A percentile compares a stretch with the other conserved stretches of the same genome.
These are phyloP conservation scores for Nomada flava DNA, from an alignment of 2,888 invertebrate genomes.

Conservation along the genomic window DNA sequence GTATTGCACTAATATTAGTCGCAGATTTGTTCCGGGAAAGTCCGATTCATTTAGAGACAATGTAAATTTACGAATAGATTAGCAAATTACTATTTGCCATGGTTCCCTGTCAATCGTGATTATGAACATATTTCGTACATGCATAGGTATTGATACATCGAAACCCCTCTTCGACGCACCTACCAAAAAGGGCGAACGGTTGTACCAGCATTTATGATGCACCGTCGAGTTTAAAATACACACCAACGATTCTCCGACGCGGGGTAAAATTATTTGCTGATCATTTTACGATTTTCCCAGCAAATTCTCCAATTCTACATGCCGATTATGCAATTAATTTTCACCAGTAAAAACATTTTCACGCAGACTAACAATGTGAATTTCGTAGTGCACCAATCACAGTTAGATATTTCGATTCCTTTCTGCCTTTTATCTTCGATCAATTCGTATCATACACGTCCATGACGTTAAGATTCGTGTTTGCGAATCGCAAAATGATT, in stretches of 20 bases:
- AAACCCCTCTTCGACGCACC: slow-evolving; percentile 28
- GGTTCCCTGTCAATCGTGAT: slow-evolving; percentile 65
- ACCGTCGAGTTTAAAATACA: slow-evolving; percentile 62
- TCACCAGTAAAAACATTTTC: slow-evolving; percentile 33
- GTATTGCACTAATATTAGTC: slow-evolving; percentile 55
- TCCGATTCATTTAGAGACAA: slow-evolving; percentile 73
- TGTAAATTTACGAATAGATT: slow-evolving; percentile 68
- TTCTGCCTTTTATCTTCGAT: too few relatives aligned
- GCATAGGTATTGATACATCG: slow-evolving; percentile 51
- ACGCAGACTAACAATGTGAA: not conserved
- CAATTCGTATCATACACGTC: too few relatives aligned
- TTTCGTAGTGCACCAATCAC: not conserved
- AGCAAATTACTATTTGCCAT: slow-evolving; percentile 74
- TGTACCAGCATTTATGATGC: slow-evolving; percentile 59
- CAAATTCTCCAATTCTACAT: slow-evolving; percentile 47
- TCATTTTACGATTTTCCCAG: slow-evolving; percentile 56
- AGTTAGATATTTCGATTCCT: not conserved
- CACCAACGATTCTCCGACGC: slow-evolving; percentile 19
- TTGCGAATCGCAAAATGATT: not conserved
- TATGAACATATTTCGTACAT: slow-evolving; percentile 60
- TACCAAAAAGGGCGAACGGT: slow-evolving; percentile 65
- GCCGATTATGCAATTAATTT: slow-evolving; percentile 53
- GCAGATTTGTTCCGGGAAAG: slow-evolving; percentile 55
- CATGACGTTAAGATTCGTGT: too few relatives aligned
- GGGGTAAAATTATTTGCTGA: slow-evolving; percentile 62